Percentiles rank a stretch among this genome's conserved stretches.
Conservation (phyloP, 2,797 vertebrate genomes). For the Odontamblyopus lacepedii region DNA sequence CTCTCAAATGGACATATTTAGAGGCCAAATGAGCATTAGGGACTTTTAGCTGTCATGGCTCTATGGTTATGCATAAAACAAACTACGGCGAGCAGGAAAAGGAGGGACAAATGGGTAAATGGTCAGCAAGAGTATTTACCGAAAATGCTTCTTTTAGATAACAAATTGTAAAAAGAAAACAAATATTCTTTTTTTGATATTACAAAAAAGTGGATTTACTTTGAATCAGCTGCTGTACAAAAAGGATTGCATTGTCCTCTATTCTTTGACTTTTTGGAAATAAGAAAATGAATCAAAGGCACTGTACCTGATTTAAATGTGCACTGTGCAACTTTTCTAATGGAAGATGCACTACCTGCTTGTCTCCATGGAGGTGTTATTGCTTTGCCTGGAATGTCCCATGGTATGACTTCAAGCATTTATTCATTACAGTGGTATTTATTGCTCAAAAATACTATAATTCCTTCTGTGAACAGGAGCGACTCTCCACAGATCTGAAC, state of each 20-base stretch:
- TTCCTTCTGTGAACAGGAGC: too few species aligned
- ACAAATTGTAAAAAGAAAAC: neutral
- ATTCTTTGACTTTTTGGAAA: too few species aligned
- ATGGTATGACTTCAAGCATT: too few species aligned
- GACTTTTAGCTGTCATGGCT: conserved; percentile 65
- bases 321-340: too few species aligned
- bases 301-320: too few species aligned
- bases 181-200: conserved; percentile 8
- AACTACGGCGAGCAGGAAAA: conserved; percentile 32
- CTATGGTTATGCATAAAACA: conserved; percentile 50
- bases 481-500: too few species aligned
- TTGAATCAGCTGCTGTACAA: neutral
- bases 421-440: too few species aligned
- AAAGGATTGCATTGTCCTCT: neutral
- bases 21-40: conserved; percentile 73
- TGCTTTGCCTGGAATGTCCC: too few species aligned
- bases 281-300: too few species aligned
- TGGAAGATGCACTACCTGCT: too few species aligned
- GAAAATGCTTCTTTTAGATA: conserved; percentile 25
- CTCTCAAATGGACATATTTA: conserved; percentile 77
- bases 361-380: too few species aligned
- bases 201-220: conserved; percentile 49
- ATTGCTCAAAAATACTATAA: too few species aligned
- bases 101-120: conserved; percentile 44
- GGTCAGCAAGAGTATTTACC: conserved; percentile 50